Base-by-base conservation (phyloP, 2,888 invertebrate genomes). In the Pediacus dermestoides region DNA sequence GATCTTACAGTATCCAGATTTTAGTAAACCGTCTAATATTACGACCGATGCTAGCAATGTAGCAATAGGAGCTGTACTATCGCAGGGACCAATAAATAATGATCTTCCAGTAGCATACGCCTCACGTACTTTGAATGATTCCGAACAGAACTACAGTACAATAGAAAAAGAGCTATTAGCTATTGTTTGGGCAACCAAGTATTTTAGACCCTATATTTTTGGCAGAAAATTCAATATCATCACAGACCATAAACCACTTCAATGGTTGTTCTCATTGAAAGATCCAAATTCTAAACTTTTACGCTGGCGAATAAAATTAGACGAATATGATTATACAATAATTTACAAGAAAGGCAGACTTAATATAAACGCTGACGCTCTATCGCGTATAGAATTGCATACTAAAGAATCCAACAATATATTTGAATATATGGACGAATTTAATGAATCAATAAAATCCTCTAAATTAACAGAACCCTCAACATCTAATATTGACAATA, bases 161-260 rank as follows among this genome's bases (percentile, higher is more conserved):
- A 55, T 50, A n/a, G 52, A 50, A 36, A 53, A 39, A 16, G 53
- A 55, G 44, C 22, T 48, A n/a, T 21, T 50, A 28, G 41, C 47
- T 1, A 44, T 50, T n/a, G 39, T 51, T 3, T 53, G 47, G 47
- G 33, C 46, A 6, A 33, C 30, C 1, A 48, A 53, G 32, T 34
- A 47, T 18, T 51, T 52, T 18, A 18, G 50, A 8, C 44, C 50
- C 0, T 52, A 53, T 21, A 14, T 52, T 9, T 46, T 33, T 27
- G 40, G 41, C 22, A 14, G 30, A 10, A 43, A 38, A 30, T 38
- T 47, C 23, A 31, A 21, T n/a, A 31, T 41, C 9, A 14, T 43
- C 8, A 37, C 37, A 7, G 46, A 46, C 23, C 42, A 46, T 16
- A 32, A 37, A 30, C 40, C 43, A 3, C 14, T 46, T 6, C 23